Conservation (phyloP, 2,113 vertebrate genomes). For the Irena cyanogastra region DNA sequence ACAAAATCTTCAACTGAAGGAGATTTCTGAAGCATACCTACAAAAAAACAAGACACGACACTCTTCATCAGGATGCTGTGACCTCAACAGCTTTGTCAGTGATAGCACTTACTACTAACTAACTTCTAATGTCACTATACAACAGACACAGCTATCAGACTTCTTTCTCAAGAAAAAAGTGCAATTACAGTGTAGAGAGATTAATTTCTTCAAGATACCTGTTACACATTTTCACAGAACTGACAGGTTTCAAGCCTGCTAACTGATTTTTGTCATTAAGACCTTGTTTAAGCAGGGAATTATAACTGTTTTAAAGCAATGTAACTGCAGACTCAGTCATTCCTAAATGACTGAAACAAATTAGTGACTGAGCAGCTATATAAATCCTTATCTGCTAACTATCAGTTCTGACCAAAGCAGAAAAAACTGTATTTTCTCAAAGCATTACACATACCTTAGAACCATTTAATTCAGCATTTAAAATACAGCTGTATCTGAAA, state of each 20-base stretch:
- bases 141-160: neutral
- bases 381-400: neutral
- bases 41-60: neutral
- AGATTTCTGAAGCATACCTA: constrained; percentile 92
- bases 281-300: neutral
- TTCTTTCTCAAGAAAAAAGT: neutral
- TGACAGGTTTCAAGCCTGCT: neutral
- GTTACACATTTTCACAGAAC: neutral
- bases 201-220: neutral
- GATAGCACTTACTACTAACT: neutral
- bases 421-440: neutral
- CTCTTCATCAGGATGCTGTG: neutral
- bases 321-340: neutral
- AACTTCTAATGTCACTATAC: neutral
- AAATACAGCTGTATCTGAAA: neutral
- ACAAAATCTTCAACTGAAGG: constrained; percentile 91
- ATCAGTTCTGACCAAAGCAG: neutral
- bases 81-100: neutral
- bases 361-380: neutral
- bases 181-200: neutral
- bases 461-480: neutral
- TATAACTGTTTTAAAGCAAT: neutral
- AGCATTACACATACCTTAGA: neutral
- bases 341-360: constrained; percentile 1
- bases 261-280: neutral